These are phyloP conservation scores for Dipus sagitta DNA, from an alignment of 2,797 vertebrate genomes.

Conservation along the genomic window DNA sequence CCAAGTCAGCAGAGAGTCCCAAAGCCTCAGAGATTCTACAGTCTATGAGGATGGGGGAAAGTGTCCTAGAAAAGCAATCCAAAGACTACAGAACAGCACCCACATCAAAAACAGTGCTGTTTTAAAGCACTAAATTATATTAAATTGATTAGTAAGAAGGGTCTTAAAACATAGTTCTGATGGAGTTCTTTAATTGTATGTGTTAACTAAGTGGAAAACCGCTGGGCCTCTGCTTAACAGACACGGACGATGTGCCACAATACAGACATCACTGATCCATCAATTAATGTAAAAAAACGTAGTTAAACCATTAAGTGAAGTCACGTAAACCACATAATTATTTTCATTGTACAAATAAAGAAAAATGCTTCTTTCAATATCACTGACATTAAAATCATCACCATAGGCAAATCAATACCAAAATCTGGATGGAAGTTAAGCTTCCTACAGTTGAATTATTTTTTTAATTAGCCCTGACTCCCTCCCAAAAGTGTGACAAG, in stretches of 20 bases:
- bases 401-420: neutral
- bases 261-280: neutral
- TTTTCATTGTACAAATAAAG: conserved; percentile 46
- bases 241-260: neutral
- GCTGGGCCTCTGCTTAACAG: neutral
- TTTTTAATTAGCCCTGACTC: neutral
- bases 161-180: neutral
- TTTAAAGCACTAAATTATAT: conserved; percentile 13
- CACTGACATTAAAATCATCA: neutral
- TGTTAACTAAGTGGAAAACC: neutral
- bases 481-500: neutral
- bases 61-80: conserved; percentile 5
- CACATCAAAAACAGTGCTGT: conserved; percentile 13
- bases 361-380: neutral
- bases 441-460: conserved; percentile 11
- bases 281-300: conserved; percentile 10
- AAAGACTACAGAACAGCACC: conserved; percentile 19
- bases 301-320: conserved; percentile 39
- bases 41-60: conserved; percentile 59
- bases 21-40: conserved; percentile 72
- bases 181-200: conserved; percentile 24
- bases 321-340: conserved; percentile 15
- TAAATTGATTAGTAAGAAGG: neutral
- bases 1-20: conserved; percentile 77
- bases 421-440: neutral